Conservation (phyloP, 1,140 invertebrate species). For the Ylistrum balloti region DNA sequence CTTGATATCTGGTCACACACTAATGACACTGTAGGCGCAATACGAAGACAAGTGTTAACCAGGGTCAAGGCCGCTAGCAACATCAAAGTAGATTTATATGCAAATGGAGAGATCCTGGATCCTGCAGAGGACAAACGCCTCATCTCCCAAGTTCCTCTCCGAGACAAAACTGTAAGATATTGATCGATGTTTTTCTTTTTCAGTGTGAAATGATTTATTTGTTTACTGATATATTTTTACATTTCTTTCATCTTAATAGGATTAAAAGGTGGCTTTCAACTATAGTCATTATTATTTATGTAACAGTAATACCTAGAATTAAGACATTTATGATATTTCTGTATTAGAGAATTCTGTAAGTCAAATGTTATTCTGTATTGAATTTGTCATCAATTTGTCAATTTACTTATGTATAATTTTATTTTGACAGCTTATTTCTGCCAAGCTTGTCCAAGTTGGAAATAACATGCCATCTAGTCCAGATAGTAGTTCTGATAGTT, state of each 20-base stretch:
- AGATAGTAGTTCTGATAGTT: conserved; percentile 93
- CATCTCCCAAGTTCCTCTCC: conserved; percentile 92
- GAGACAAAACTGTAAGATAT: conserved; percentile 92
- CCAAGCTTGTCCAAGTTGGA: conserved; percentile 91
- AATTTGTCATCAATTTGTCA: too few relatives aligned
- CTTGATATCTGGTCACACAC: conserved; percentile 96
- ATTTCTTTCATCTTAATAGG: too few relatives aligned
- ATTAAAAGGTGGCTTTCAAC: too few relatives aligned
- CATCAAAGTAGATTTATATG: conserved; percentile 93
- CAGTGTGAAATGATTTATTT: too few relatives aligned
- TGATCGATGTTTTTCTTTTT: too few relatives aligned
- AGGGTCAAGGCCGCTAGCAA: conserved; percentile 82
- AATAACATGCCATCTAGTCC: conserved; percentile 93
- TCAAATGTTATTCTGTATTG: too few relatives aligned
- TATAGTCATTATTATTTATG: too few relatives aligned
- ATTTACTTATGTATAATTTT: conserved; percentile 30
- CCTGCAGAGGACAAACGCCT: conserved; percentile 94
- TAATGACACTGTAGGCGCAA: conserved; percentile 94
- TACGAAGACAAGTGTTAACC: conserved; percentile 89
- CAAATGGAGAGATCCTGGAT: conserved; percentile 94
- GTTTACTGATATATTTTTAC: too few relatives aligned
- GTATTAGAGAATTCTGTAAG: neutral
- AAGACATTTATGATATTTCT: neutral
- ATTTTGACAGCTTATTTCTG: conserved; percentile 88
- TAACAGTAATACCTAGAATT: too few relatives aligned